Base-by-base conservation (phyloP, 2,888 invertebrate genomes). In the Philonicus albiceps region DNA sequence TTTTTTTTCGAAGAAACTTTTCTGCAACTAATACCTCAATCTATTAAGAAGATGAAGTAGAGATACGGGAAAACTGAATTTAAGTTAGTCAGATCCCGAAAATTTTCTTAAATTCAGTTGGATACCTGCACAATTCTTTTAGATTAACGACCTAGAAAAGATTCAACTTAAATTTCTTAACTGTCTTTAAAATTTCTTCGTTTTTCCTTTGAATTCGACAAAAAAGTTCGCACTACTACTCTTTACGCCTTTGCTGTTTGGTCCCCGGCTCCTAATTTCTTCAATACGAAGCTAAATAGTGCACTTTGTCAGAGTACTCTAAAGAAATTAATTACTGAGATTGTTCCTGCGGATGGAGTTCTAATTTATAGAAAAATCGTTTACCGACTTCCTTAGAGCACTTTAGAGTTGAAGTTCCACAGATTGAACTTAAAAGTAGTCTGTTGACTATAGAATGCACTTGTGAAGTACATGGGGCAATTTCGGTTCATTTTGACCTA, bases 351-450 rank as follows among this genome's bases (percentile, higher is more conserved):
- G 76, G 76, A 76, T 76, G 76, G 37, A 37, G 76, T 76, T 37
- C 76, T 76, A 76, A 76, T 76, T 76, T 76, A 76, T 76, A 19
- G 76, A 76, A 76, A 76, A 74, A 76, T 22, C 34, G 76, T 76
- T 76, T 76, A 76, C 43, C 76, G 37, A 76, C 40, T 22, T 40
- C 40, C 13, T 40, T 11, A 76, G 76, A 64, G 27, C 13, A 64
- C 64, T 64, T 64, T 27, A 27, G 64, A 64, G 22, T 8, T 64
- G 27, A 64, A 64, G 22, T 64, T 64, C 22, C 64, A 64, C 64
- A 64, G 64, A 27, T 64, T 64, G 27, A 64, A 27, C 22, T 64
- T 64, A 11, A 64, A n/a, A 27, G 22, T 27, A 3, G 22, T 27
- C 8, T 27, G 8, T 22, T 64, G 8, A 19, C 64, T 64, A 22